These are phyloP conservation scores for Stenchaetothrips biformis DNA, from an alignment of 2,888 invertebrate genomes.

Conservation along the genomic window DNA sequence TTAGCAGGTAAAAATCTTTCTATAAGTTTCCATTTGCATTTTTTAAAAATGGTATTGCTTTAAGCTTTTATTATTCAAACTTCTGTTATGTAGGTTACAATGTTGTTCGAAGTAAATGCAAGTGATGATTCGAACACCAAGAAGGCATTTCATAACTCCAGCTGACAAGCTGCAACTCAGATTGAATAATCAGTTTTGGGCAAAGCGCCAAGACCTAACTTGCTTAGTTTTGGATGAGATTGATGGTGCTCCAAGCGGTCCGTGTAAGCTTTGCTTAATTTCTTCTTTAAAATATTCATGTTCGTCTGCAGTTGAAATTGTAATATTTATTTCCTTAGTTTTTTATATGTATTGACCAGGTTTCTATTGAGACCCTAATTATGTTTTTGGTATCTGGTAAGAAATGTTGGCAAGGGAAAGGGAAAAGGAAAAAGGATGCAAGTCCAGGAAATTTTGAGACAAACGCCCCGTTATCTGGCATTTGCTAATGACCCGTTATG, in stretches of 20 bases:
- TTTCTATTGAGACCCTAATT: conserved; percentile 80
- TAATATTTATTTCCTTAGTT: background rate
- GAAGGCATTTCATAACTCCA: conserved; percentile 73
- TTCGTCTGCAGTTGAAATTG: conserved; percentile 3
- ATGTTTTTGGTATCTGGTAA: conserved; percentile 70
- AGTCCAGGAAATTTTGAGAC: conserved; percentile 54
- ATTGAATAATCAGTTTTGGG: conserved; percentile 88
- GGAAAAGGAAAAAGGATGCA: conserved; percentile 54
- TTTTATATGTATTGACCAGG: conserved; percentile 43
- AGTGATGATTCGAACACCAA: conserved; percentile 89
- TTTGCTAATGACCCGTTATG: conserved; percentile 94
- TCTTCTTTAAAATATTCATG: background rate
- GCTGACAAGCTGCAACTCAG: conserved; percentile 85
- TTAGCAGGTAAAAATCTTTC: conserved; percentile 61
- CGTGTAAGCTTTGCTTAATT: conserved; percentile 40
- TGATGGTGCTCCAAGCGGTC: conserved; percentile 87
- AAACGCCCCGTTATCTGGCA: conserved; percentile 90
- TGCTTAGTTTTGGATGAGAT: conserved; percentile 94
- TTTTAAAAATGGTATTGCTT: background rate
- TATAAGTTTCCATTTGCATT: background rate
- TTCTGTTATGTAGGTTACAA: conserved; percentile 59
- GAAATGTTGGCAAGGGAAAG: conserved; percentile 42
- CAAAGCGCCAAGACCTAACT: conserved; percentile 71
- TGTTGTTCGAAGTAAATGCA: conserved; percentile 90
- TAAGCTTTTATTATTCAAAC: background rate